Conservation (phyloP, 2,888 invertebrate species). For the Gastrophysa polygoni region DNA sequence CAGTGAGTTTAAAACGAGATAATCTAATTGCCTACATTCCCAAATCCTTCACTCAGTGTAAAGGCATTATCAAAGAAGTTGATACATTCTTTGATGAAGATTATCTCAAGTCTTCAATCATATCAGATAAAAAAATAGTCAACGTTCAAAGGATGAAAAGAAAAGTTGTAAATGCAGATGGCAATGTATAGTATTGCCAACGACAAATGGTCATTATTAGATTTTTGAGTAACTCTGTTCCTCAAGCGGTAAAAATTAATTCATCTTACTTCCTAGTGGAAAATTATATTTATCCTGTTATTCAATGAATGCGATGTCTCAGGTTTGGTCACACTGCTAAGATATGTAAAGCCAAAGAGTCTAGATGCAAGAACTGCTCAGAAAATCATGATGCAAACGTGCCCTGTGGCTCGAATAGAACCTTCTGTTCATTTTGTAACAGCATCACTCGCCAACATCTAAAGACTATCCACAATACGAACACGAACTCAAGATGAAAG, state of each 20-base stretch:
- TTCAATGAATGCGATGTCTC: not conserved
- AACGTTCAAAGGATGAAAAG: slow-evolving; percentile 9
- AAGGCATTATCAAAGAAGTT: slow-evolving; percentile 10
- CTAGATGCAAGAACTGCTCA: slow-evolving; percentile 1
- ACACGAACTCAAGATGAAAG: not conserved
- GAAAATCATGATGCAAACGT: not conserved
- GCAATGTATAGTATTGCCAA: not conserved
- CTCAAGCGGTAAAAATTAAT: not conserved
- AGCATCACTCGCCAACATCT: too few relatives aligned
- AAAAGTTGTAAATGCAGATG: not conserved
- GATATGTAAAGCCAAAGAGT: slow-evolving; percentile 3
- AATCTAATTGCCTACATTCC: not conserved
- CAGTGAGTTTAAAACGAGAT: too few relatives aligned
- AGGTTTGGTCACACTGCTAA: slow-evolving; percentile 1
- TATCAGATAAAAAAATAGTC: not conserved
- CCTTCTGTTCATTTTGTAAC: not conserved
- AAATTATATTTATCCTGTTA: slow-evolving; percentile 1
- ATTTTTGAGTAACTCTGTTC: not conserved
- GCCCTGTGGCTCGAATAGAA: not conserved
- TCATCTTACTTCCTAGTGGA: slow-evolving; percentile 1
- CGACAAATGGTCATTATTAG: not conserved
- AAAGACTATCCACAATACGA: not conserved
- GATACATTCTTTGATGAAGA: slow-evolving; percentile 9
- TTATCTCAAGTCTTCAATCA: slow-evolving; percentile 2
- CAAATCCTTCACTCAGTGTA: slow-evolving; percentile 7